Evolutionary conservation across 2,797 vertebrate species (phyloP), one percentile per base, ranked within the genome.

Genomic region (Premnoplex brunnescens): DNA sequence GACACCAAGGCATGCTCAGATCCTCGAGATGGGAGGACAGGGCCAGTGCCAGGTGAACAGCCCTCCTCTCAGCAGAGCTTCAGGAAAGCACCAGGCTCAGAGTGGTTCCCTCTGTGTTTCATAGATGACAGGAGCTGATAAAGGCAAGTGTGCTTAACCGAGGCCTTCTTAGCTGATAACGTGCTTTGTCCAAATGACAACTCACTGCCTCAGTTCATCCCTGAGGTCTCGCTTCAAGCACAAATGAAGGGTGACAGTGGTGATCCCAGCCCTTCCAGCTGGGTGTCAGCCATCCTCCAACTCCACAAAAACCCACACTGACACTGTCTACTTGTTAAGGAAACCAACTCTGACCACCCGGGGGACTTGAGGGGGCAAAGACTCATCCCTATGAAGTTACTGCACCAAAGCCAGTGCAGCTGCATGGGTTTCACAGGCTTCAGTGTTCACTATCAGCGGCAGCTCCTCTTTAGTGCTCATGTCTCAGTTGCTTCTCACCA

Each of bases 41-140:
- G 12, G 43, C 6, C 10, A 1, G 48, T 9, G 20, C 72, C 75
- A 10, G 48, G 9, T 21, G 48, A 28, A 2, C 14, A 62, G 49
- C 64, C 8, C 39, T 41, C 22, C 14, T 3, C 46, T 43, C 3
- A 0, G 9, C 39, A 6, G 52, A 34, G 62, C 68, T 32, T 9
- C 0, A 1, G 54, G 48, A 54, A n/a, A 39, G 22, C 62, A 2
- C 10, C 0, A 0, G 14, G 0, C 58, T 16, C 2, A 0, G 48
- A 39, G 44, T 52, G 11, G 19, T 3, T 58, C 41, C 4, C 48
- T 52, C 14, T 30, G 1, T 12, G 10, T 13, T 27, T 24, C 34
- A 18, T 0, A 10, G 56, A 8, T 3, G 5, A 34, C 28, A 80
- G 52, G 39, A 59, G 71, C 22, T 74, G 73, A 24, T 8, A 20